Evolutionary conservation across 2,797 vertebrate genomes (phyloP).

Genomic region (Gambelia wislizenii): DNA sequence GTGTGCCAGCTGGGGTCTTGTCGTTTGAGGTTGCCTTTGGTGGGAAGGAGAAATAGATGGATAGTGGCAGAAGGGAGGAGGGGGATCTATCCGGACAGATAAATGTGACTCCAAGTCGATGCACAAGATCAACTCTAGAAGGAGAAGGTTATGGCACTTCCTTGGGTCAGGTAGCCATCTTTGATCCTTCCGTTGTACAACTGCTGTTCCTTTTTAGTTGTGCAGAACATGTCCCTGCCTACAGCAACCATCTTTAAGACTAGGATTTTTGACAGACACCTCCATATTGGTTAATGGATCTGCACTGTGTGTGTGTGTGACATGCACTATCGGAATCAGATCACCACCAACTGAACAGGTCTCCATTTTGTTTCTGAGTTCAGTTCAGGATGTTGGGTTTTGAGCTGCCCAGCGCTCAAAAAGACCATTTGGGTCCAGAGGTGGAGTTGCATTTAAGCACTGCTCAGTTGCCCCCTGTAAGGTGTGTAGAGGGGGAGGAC

Average conservation of each 20-base stretch:
- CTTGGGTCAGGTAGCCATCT: accelerated
- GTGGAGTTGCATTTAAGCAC: no score
- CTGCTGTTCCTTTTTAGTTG: accelerated
- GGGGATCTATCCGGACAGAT: neutral
- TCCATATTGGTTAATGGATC: accelerated
- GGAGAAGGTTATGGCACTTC: neutral
- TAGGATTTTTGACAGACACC: accelerated
- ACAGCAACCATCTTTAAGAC: neutral
- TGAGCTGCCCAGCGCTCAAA: no score
- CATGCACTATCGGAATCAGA: neutral
- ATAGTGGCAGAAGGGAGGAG: neutral
- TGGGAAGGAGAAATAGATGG: neutral
- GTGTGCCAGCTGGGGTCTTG: neutral
- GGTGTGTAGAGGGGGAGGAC: no score
- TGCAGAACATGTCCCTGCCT: neutral
- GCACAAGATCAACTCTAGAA: neutral
- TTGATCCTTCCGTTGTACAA: neutral
- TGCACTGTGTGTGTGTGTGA: neutral
- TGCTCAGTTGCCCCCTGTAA: no score
- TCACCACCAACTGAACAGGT: neutral
- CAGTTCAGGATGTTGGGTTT: neutral
- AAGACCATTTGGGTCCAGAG: neutral
- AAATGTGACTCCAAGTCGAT: neutral
- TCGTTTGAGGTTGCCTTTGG: neutral
- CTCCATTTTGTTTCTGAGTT: neutral